Conservation (phyloP, 2,113 vertebrate genomes). For the Sigmodon hispidus region DNA sequence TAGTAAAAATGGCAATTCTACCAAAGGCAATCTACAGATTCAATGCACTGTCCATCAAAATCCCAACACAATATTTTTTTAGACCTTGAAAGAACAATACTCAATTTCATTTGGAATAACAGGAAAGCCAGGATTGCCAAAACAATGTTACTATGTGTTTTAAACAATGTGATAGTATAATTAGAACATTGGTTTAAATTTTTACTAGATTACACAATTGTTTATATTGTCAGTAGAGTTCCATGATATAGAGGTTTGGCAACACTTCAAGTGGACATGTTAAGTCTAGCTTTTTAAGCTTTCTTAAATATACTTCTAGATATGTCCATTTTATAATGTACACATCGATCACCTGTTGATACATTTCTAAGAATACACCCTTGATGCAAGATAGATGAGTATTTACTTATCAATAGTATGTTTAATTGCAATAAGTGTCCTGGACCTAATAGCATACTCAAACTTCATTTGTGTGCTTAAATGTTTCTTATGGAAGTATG, state of each 20-base stretch:
- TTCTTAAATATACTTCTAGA: background rate
- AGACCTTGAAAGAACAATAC: too few relatives aligned
- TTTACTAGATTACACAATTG: background rate
- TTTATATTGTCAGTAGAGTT: background rate
- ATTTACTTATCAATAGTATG: background rate
- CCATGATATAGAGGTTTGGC: background rate
- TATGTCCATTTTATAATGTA: background rate
- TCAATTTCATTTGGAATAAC: too few relatives aligned
- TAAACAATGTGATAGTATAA: background rate
- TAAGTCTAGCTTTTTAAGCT: background rate
- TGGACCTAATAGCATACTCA: background rate
- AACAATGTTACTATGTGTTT: too few relatives aligned
- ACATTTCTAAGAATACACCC: background rate
- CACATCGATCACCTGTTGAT: background rate
- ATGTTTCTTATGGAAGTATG: background rate
- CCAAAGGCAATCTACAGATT: too few relatives aligned
- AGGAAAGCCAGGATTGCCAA: too few relatives aligned
- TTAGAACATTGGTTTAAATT: background rate
- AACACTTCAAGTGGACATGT: background rate
- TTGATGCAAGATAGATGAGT: background rate
- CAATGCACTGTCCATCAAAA: too few relatives aligned
- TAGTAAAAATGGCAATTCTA: too few relatives aligned
- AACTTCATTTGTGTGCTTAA: background rate
- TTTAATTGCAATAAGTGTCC: background rate
- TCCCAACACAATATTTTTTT: too few relatives aligned